Conservation (phyloP, 2,888 invertebrate genomes). For the Spilosoma lubricipeda region DNA sequence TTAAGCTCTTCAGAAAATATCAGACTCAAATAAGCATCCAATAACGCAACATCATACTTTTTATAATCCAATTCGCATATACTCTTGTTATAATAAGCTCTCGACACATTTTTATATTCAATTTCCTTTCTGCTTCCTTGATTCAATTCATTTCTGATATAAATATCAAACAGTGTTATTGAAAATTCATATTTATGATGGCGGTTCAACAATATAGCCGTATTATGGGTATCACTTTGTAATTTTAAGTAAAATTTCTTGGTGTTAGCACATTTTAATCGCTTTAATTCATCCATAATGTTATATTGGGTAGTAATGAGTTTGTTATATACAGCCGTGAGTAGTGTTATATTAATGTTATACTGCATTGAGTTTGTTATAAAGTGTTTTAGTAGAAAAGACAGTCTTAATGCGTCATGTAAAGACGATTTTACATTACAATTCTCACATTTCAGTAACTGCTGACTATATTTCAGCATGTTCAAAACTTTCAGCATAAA, state of each 20-base stretch:
- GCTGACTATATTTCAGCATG: conserved; percentile 59
- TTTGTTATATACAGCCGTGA: conserved; percentile 50
- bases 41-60: conserved; percentile 64
- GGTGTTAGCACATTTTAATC: conserved; percentile 64
- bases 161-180: conserved; percentile 70
- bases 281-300: conserved; percentile 59
- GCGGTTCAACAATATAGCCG: conserved; percentile 71
- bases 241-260: conserved; percentile 69
- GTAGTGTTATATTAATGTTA: conserved; percentile 49
- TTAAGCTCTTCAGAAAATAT: conserved; percentile 63
- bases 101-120: conserved; percentile 67
- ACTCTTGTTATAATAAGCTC: conserved; percentile 77
- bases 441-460: conserved; percentile 73
- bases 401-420: conserved; percentile 72
- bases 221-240: conserved; percentile 76
- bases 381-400: conserved; percentile 67
- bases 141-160: conserved; percentile 66
- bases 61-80: conserved; percentile 74
- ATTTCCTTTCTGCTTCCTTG: conserved; percentile 38
- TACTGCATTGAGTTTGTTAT: conserved; percentile 54
- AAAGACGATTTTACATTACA: conserved; percentile 67
- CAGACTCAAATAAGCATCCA: conserved; percentile 71
- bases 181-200: conserved; percentile 65
- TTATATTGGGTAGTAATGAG: conserved; percentile 63
- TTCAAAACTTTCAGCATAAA: conserved; percentile 62